Base-by-base conservation (phyloP, 2,113 vertebrate species). In the Oceanodroma tethys region DNA sequence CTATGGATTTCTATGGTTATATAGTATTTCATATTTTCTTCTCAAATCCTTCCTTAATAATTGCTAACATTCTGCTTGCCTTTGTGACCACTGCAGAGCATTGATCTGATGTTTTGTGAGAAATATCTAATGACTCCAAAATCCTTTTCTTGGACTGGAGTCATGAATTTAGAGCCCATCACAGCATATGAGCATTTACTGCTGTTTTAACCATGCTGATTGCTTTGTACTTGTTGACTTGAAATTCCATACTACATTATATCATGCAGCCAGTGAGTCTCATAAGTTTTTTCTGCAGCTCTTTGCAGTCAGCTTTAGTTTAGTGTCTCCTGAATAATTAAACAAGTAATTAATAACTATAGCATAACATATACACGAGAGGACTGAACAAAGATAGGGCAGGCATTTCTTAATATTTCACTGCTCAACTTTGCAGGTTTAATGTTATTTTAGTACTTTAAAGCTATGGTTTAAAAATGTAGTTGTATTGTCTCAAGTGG, bases 31-130 rank as follows among this genome's bases (percentile, higher is more conserved):
- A 60, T 87, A 87, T 93, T 93, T 95, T 96, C 53, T 93, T 96
- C 52, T 85, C 56, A 96, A 94, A 93, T 95, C 90, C 70, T 83
- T 85, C 45, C 84, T 85, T 89, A 93, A 82, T 95, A 93, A 91
- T 90, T 68, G 53, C 58, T 79, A 95, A 93, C 74, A 45, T 72
- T 93, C 73, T 84, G 19, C 74, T 91, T 93, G 58, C 42, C 40
- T 82, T 80, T 93, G 71, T 53, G 58, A 85, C 58, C 27, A 82
- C 19, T 80, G 87, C 34, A 68, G 43, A 25, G 25, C 95, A 96
- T 91, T 58, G 93, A 96, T 93, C 81, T 80, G 73, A 85, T 66
- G 48, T 82, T 88, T 96, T 85, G 36, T 93, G 66, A 91, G 78
- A 93, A 96, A 95, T 82, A 96, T 75, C 81, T 87, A 68, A 68